phyloP scores from a whole-genome alignment of 2,888 invertebrate genomes.

The Lycia hirtaria region DNA sequence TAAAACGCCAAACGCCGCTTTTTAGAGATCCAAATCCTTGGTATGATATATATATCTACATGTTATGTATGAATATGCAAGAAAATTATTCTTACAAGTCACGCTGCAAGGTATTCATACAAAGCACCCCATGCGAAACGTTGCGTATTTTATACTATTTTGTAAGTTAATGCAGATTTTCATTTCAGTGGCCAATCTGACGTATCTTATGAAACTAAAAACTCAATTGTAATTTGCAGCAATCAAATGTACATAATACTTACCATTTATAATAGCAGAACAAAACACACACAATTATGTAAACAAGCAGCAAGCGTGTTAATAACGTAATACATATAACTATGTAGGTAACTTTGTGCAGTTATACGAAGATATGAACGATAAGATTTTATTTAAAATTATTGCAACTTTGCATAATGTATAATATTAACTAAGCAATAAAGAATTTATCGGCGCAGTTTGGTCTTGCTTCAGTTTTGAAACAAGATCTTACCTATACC shows the following conservation, averaged over 20 bases:
- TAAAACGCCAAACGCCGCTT: too few species aligned
- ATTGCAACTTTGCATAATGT: too few species aligned
- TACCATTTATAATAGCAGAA: background rate
- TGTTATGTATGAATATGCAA: too few species aligned
- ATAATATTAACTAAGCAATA: too few species aligned
- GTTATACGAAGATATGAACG: too few species aligned
- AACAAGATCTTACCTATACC: too few species aligned
- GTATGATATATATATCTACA: too few species aligned
- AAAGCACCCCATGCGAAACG: slow-evolving; percentile 38
- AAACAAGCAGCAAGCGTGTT: slow-evolving; percentile 12
- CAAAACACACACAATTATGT: slow-evolving; percentile 22
- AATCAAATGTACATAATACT: background rate
- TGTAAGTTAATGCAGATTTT: background rate
- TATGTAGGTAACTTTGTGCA: background rate
- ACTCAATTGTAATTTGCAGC: slow-evolving; percentile 20
- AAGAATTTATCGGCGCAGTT: too few species aligned
- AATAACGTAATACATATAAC: slow-evolving; percentile 13
- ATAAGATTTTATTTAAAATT: too few species aligned
- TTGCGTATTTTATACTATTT: slow-evolving; percentile 27
- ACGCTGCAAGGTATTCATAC: slow-evolving; percentile 29
- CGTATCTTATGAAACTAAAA: slow-evolving; percentile 29
- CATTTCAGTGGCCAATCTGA: slow-evolving; percentile 6
- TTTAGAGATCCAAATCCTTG: too few species aligned
- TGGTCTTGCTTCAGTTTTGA: too few species aligned
- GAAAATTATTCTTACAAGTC: too few species aligned